Conservation (phyloP, 2,888 invertebrate genomes). For the Isotomurus palustris region DNA sequence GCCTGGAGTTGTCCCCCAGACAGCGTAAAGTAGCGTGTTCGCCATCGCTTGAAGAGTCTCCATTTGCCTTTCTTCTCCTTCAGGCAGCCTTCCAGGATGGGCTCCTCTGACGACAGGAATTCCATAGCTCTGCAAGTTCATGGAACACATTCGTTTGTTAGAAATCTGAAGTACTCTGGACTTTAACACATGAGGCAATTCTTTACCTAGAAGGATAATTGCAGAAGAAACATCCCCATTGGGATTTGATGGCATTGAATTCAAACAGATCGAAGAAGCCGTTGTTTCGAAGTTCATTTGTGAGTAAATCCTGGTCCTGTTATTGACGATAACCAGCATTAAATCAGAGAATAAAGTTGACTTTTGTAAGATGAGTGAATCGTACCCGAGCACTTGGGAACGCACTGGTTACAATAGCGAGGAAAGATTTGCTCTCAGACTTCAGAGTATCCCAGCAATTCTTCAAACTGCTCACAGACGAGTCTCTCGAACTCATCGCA, state of each 20-base stretch:
- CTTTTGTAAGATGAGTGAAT: constrained; percentile 6
- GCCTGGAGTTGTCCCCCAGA: constrained; percentile 69
- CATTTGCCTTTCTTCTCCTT: constrained; percentile 90
- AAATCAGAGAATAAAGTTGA: background rate
- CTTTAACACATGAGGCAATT: background rate
- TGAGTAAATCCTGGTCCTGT: constrained; percentile 76
- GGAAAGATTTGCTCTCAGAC: constrained; percentile 81
- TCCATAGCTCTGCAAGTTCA: constrained; percentile 69
- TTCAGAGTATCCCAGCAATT: constrained; percentile 93
- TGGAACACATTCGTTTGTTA: background rate
- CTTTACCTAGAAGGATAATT: constrained; percentile 63
- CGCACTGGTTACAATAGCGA: constrained; percentile 86
- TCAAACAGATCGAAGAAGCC: constrained; percentile 93
- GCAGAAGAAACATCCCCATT: constrained; percentile 91
- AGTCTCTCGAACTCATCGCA: constrained; percentile 74
- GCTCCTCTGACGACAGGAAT: constrained; percentile 65
- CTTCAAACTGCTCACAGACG: constrained; percentile 75
- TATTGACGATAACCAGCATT: background rate
- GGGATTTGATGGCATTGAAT: constrained; percentile 58
- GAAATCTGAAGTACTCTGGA: background rate
- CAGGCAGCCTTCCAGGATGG: constrained; percentile 83
- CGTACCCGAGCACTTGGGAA: constrained; percentile 82
- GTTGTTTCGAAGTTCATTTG: constrained; percentile 77
- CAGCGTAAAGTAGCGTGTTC: constrained; percentile 87
- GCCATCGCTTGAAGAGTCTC: constrained; percentile 85